Percentiles rank a stretch among this genome's conserved stretches.
phyloP scores from a whole-genome alignment of 1,140 invertebrate genomes.

The Ridgeia piscesae region DNA sequence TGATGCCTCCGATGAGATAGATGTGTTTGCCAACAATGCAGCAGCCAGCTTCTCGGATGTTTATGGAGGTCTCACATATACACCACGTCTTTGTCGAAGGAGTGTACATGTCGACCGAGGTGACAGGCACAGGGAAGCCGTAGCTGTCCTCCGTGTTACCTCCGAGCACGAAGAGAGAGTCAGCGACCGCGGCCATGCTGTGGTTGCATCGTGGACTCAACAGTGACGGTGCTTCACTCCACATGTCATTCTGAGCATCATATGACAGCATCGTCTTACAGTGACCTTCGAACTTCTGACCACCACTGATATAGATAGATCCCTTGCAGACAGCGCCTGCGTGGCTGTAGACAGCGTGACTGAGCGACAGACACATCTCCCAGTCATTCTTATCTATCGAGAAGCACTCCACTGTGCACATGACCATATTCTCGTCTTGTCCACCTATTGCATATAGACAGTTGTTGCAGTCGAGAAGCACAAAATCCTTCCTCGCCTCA shows the following conservation, averaged over 20 bases:
- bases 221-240: constrained; percentile 49
- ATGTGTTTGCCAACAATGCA: constrained; percentile 47
- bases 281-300: constrained; percentile 50
- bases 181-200: constrained; percentile 46
- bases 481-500: constrained; percentile 56
- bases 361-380: constrained; percentile 47
- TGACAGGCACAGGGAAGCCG: constrained; percentile 50
- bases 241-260: constrained; percentile 41
- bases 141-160: constrained; percentile 53
- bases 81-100: constrained; percentile 49
- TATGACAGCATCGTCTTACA: constrained; percentile 46
- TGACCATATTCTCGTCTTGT: constrained; percentile 55
- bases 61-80: constrained; percentile 43
- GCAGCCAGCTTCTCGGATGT: constrained; percentile 52
- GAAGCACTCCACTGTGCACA: constrained; percentile 53
- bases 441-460: constrained; percentile 52
- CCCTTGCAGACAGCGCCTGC: constrained; percentile 47
- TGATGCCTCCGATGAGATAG: constrained; percentile 53
- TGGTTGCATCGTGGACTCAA: constrained; percentile 48
- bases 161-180: constrained; percentile 48
- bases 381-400: constrained; percentile 51
- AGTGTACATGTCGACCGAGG: constrained; percentile 47
- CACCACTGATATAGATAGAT: constrained; percentile 50
- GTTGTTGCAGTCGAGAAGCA: constrained; percentile 43
- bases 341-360: constrained; percentile 50